Evolutionary conservation across 2,797 vertebrate genomes (phyloP).

Genomic region (Clarias platycephalus): DNA sequence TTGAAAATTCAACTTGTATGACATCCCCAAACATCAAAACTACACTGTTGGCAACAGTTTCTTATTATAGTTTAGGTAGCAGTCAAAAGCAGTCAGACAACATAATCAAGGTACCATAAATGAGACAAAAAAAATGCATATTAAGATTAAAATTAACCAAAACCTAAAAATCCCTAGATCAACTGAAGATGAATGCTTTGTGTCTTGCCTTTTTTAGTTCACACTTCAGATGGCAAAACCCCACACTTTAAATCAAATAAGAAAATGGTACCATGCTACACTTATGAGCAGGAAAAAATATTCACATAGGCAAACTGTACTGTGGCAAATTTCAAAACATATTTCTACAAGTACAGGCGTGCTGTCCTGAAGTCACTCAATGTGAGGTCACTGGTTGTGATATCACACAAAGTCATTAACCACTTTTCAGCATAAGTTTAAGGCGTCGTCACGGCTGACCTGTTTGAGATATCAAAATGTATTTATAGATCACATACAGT

Average conservation of each 20-base stretch:
- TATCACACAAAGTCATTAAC: too few relatives aligned
- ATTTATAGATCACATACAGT: too few relatives aligned
- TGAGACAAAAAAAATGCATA: not conserved
- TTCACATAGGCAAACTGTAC: not conserved
- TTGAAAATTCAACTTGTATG: not conserved
- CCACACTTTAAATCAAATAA: not conserved
- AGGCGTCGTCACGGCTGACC: too few relatives aligned
- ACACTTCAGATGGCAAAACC: too few relatives aligned
- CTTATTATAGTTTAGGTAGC: not conserved
- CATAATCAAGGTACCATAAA: not conserved
- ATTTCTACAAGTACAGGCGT: not conserved
- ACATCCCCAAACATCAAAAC: not conserved
- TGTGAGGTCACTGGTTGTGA: too few relatives aligned
- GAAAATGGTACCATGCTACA: not conserved
- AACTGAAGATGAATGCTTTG: not conserved
- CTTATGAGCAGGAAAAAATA: not conserved
- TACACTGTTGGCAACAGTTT: not conserved
- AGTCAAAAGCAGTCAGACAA: not conserved
- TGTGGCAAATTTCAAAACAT: not conserved
- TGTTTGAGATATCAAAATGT: too few relatives aligned
- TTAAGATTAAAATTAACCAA: not conserved
- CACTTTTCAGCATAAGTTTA: too few relatives aligned
- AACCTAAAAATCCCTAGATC: not conserved
- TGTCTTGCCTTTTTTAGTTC: not conserved
- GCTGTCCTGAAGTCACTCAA: too few relatives aligned